Base-by-base conservation (phyloP, 2,888 invertebrate species). In the Taphrorychus bicolor region DNA sequence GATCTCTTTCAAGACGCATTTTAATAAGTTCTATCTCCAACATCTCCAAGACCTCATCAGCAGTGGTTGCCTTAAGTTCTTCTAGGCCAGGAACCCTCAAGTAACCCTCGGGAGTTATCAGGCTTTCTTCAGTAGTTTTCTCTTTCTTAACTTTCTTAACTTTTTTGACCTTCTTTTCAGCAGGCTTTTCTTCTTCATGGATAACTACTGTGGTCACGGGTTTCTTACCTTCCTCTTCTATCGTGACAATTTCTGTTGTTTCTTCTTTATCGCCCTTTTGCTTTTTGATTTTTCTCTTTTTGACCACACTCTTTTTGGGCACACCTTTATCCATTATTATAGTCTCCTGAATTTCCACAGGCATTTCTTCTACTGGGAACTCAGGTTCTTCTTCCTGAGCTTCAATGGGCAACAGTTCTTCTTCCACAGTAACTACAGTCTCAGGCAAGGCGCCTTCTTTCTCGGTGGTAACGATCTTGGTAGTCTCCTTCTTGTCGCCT, bases 241-340 rank as follows among this genome's bases (percentile, higher is more conserved):
- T 75, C n/a, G 83, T 83, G 41, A 75, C 73, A 51, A 79, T 79
- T 73, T 79, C 78, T 1, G 79, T 80, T 4, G 72, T 56, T 79
- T 79, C 70, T 78, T 82, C 68, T 76, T 80, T 54, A 77, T 79
- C 70, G 81, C 78, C 63, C 73, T 71, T 71, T 40, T 82, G 83
- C 59, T 69, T 74, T 70, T 19, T 72, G 16, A 68, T 71, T 58
- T 73, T 76, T 49, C 75, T 69, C 58, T 77, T 75, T 62, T 77
- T 76, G 62, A 74, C 41, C 0, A 66, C 49, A 22, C 72, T 76
- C 68, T 64, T 74, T 23, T 59, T 69, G 2, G 21, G 16, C 66
- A 71, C 66, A 16, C 71, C 73, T 18, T 71, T 72, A 24, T 69
- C 70, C 9, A 70, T 59, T 0, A 70, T 64, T 66, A 75, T 75